A percentile compares a stretch with the other conserved stretches of the same genome.
Conservation (phyloP, 1,140 invertebrate genomes). For the Drosophila persimilis region DNA sequence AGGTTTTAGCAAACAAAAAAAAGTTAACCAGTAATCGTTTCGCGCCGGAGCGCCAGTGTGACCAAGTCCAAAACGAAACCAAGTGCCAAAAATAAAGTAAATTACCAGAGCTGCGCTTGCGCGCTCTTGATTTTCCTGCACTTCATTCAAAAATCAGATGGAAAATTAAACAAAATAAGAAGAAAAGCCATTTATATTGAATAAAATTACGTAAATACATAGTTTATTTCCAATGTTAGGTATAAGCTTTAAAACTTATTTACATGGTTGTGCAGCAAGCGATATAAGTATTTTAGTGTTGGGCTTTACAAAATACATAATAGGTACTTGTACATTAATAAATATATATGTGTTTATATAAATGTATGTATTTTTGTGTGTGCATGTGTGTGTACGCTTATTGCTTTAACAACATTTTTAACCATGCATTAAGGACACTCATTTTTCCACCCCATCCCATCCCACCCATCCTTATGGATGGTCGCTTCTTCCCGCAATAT, state of each 20-base stretch:
- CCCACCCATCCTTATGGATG: background rate
- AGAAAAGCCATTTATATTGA: background rate
- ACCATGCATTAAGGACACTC: constrained; percentile 71
- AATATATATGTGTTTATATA: constrained; percentile 32
- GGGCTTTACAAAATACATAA: constrained; percentile 62
- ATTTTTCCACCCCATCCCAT: constrained; percentile 12
- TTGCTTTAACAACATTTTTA: constrained; percentile 55
- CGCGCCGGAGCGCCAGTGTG: no score
- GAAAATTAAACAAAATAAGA: no score
- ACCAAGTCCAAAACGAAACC: no score
- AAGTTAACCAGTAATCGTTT: no score
- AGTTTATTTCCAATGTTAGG: constrained; percentile 59
- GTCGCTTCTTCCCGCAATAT: constrained; percentile 7
- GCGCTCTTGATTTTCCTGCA: no score
- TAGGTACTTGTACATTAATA: constrained; percentile 58
- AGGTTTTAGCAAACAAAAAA: no score
- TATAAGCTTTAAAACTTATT: constrained; percentile 72
- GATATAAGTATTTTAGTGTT: constrained; percentile 59
- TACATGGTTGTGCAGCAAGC: constrained; percentile 75
- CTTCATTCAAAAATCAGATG: no score
- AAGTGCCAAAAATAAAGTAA: no score
- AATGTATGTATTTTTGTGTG: constrained; percentile 25
- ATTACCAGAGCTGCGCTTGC: no score
- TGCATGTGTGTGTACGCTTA: constrained; percentile 3
- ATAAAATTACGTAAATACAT: constrained; percentile 69